Conservation (phyloP, 2,888 invertebrate species). For the Balanococcus diminutus region DNA sequence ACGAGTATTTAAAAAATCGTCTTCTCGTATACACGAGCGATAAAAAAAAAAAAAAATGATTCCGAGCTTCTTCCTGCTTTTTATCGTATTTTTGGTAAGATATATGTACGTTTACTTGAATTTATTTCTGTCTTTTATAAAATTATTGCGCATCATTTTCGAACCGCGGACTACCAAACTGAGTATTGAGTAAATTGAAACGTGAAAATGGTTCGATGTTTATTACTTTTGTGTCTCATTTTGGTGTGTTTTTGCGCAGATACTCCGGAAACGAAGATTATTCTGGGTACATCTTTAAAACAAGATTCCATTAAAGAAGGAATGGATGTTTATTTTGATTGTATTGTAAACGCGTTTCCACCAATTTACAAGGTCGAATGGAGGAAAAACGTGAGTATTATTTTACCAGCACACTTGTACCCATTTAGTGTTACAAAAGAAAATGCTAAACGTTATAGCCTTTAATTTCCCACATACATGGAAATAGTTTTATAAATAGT, state of each 20-base stretch:
- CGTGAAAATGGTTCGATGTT: background rate
- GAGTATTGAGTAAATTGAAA: background rate
- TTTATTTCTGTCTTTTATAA: background rate
- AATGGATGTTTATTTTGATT: slow-evolving; percentile 81
- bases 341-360: slow-evolving; percentile 78
- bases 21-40: background rate
- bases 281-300: slow-evolving; percentile 76
- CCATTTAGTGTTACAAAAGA: background rate
- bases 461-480: slow-evolving; percentile 10
- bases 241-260: slow-evolving; percentile 62
- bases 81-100: background rate
- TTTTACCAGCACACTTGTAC: background rate
- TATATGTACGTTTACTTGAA: background rate
- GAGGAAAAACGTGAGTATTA: slow-evolving; percentile 78
- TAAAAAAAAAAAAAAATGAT: background rate
- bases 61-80: background rate
- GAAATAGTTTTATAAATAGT: slow-evolving; percentile 18
- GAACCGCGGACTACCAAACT: background rate
- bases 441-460: slow-evolving; percentile 3
- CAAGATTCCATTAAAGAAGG: slow-evolving; percentile 81
- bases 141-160: background rate
- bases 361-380: slow-evolving; percentile 79
- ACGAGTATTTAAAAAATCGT: background rate
- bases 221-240: slow-evolving; percentile 57
- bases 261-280: slow-evolving; percentile 72